phyloP scores from a whole-genome alignment of 2,113 vertebrate genomes.

The Pristiophorus japonicus region DNA sequence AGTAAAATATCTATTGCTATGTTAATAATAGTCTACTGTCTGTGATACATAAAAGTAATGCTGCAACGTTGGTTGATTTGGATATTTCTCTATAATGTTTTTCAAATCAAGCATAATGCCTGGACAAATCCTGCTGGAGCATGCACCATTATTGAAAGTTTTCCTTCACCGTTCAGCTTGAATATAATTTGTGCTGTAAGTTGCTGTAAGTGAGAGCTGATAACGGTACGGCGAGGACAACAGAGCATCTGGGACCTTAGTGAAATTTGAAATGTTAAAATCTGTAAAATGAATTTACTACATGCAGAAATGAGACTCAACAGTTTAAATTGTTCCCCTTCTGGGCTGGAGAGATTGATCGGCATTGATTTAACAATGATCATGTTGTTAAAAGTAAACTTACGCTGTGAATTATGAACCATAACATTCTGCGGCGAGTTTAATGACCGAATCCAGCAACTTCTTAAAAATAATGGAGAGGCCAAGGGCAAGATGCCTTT shows the following conservation, averaged over 20 bases:
- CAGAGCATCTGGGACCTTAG: no score
- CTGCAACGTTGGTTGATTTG: neutral
- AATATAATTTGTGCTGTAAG: neutral
- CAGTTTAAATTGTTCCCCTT: neutral
- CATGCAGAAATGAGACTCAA: neutral
- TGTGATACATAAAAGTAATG: neutral
- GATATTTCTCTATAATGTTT: neutral
- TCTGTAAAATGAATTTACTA: neutral
- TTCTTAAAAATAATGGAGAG: neutral
- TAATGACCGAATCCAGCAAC: neutral
- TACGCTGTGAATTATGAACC: neutral
- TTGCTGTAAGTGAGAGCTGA: neutral
- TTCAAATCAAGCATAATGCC: neutral
- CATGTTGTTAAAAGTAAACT: neutral
- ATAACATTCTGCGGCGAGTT: neutral
- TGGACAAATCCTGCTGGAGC: neutral
- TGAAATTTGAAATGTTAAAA: neutral
- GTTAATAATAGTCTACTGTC: neutral
- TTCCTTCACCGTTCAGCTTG: neutral
- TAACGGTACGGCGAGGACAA: no score
- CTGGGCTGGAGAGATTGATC: neutral
- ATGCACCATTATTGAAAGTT: neutral
- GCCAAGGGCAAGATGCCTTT: neutral
- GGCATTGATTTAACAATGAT: neutral
- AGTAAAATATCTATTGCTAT: neutral